Conservation (phyloP, 2,113 vertebrate species). For the Scalopus aquaticus region DNA sequence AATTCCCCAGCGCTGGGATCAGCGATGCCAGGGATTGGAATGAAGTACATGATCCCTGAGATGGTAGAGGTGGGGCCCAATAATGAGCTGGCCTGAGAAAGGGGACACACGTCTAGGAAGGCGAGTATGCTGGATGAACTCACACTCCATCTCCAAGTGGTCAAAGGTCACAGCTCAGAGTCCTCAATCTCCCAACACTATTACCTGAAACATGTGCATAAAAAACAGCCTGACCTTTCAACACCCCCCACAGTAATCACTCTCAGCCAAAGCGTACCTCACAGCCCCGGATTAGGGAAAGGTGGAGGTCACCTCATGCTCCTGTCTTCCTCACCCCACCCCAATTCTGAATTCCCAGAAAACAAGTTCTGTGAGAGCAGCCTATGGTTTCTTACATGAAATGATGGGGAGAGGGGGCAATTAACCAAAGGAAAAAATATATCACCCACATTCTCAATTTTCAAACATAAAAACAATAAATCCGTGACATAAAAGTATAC, state of each 20-base stretch:
- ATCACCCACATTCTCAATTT: neutral
- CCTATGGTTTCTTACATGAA: neutral
- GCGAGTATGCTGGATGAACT: neutral
- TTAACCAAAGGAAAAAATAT: neutral
- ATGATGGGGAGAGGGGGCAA: neutral
- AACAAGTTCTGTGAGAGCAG: neutral
- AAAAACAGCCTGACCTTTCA: neutral
- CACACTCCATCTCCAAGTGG: accelerated
- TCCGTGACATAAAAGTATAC: neutral
- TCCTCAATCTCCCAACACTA: neutral
- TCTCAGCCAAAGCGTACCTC: neutral
- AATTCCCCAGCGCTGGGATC: neutral
- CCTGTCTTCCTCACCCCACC: neutral
- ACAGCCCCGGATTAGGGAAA: neutral
- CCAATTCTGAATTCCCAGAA: neutral
- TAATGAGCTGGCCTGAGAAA: neutral
- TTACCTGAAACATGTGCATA: neutral
- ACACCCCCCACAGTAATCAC: neutral
- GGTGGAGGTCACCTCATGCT: too few species aligned
- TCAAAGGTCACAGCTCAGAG: neutral
- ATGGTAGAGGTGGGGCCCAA: neutral
- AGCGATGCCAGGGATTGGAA: neutral
- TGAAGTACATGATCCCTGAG: neutral
- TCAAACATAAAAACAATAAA: constrained; percentile 29
- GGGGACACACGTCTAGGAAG: neutral